Evolutionary conservation across 2,113 vertebrate genomes (phyloP), one percentile per base, ranked within the genome.

Genomic region (Crotophaga sulcirostris): DNA sequence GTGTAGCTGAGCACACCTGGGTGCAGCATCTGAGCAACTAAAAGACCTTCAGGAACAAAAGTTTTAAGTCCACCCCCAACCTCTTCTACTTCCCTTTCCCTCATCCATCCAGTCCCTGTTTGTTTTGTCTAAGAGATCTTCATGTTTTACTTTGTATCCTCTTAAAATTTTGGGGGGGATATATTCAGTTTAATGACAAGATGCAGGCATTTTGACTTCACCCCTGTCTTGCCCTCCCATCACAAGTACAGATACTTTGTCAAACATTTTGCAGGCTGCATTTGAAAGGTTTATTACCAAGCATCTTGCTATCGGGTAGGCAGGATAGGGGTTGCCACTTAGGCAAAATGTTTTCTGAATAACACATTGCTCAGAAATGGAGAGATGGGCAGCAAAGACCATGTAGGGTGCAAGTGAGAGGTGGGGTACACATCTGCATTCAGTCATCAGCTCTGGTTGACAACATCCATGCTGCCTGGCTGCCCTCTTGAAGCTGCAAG

Each of bases 381-480:
- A 17, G 38, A 73, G 4, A 36, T 6, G 28, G 40, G 51, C 18
- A 58, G 19, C 40, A 42, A n/a, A 78, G 36, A 13, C 31, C 19
- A 9, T 0, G 1, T 2, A 10, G 6, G 55, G 26, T 59, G 18
- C 19, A 33, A 24, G 24, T 4, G 19, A 72, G 38, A 63, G 45
- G 24, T 26, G 31, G 23, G 16, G 9, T 10, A 26, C 13, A 4
- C 0, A 0, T 26, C 36, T 60, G 16, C 0, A 1, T 36, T 14
- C 38, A 34, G 26, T 10, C 11, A 0, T 9, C 58, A 47, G 5
- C 24, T 54, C 67, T 49, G 28, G 3, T 13, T 45, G 33, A 29
- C 33, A 67, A 4, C 2, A 36, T 6, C 55, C 3, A 0, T 7
- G 40, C 31, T 72, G 11, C 33, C 29, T 36, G 16, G 6, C 33